Evolutionary conservation across 2,797 vertebrate species (phyloP).

Genomic region (Artibeus lituratus): DNA sequence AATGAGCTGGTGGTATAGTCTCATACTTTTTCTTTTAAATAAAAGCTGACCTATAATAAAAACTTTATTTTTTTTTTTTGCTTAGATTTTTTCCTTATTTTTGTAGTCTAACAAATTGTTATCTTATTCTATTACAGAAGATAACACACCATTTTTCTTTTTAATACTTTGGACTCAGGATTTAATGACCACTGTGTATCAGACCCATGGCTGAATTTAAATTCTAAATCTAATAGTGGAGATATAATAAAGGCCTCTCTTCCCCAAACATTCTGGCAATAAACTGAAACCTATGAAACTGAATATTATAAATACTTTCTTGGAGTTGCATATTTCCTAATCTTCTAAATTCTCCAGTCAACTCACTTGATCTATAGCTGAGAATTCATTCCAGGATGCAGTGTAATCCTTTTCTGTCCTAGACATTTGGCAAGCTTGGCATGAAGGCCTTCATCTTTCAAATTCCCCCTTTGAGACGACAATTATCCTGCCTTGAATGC

Average conservation of each 20-base stretch:
- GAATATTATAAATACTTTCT: conserved; percentile 72
- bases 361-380: conserved; percentile 79
- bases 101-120: conserved; percentile 12
- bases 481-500: conserved; percentile 78
- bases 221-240: conserved; percentile 51
- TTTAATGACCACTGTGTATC: conserved; percentile 36
- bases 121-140: conserved; percentile 44
- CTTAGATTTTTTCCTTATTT: neutral
- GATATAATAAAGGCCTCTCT: neutral
- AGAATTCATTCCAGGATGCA: conserved; percentile 72
- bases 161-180: conserved; percentile 8
- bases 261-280: conserved; percentile 49
- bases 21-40: neutral
- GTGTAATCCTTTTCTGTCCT: conserved; percentile 72
- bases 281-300: conserved; percentile 62
- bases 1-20: neutral
- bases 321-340: conserved; percentile 73
- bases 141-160: conserved; percentile 8
- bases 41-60: conserved; percentile 19
- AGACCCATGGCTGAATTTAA: conserved; percentile 10
- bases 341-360: conserved; percentile 80
- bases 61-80: neutral
- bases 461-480: conserved; percentile 79
- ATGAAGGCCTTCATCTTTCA: conserved; percentile 78
- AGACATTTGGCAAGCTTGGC: conserved; percentile 76